A percentile compares a stretch with the other conserved stretches of the same genome.
Evolutionary conservation across 2,888 invertebrate species (phyloP).

Genomic region (Drosophila hamatofila): DNA sequence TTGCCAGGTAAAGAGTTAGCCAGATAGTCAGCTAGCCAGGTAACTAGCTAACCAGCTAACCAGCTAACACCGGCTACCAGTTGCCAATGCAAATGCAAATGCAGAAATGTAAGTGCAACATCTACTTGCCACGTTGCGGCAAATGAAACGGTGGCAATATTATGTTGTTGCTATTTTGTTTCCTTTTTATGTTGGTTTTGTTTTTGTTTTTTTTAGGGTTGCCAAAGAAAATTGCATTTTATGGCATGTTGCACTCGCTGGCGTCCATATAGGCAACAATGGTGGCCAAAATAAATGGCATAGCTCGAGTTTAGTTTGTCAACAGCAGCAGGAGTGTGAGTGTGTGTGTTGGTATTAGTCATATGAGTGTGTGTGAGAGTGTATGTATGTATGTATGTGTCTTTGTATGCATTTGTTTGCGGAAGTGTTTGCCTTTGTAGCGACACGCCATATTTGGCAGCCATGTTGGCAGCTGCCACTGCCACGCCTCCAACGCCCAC

Average conservation of each 20-base stretch:
- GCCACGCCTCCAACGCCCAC: slow-evolving; percentile 12
- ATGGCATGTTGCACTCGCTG: slow-evolving; percentile 52
- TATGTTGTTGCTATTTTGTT: slow-evolving; percentile 45
- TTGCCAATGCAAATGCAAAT: slow-evolving; percentile 29
- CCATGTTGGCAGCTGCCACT: slow-evolving; percentile 15
- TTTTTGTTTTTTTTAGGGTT: slow-evolving; percentile 25
- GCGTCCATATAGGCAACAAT: slow-evolving; percentile 34
- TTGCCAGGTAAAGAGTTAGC: not conserved
- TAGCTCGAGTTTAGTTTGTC: slow-evolving; percentile 60
- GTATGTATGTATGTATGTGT: slow-evolving; percentile 13
- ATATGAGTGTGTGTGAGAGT: not conserved
- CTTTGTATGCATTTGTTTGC: slow-evolving; percentile 46
- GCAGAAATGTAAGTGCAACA: slow-evolving; percentile 30
- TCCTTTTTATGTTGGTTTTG: slow-evolving; percentile 30
- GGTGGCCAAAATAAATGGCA: slow-evolving; percentile 62
- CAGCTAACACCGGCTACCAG: slow-evolving; percentile 20
- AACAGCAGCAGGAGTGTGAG: slow-evolving; percentile 39
- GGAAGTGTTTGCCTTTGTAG: slow-evolving; percentile 68
- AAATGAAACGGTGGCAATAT: slow-evolving; percentile 63
- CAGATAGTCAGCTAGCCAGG: not conserved
- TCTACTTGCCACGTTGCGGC: slow-evolving; percentile 34
- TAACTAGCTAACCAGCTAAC: slow-evolving; percentile 4
- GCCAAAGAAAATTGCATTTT: slow-evolving; percentile 64
- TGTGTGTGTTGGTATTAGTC: slow-evolving; percentile 3
- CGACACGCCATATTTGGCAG: slow-evolving; percentile 67